A percentile compares a stretch with the other conserved stretches of the same genome.
phyloP scores from a whole-genome alignment of 2,888 invertebrate genomes.

The Habrosyne pyritoides region DNA sequence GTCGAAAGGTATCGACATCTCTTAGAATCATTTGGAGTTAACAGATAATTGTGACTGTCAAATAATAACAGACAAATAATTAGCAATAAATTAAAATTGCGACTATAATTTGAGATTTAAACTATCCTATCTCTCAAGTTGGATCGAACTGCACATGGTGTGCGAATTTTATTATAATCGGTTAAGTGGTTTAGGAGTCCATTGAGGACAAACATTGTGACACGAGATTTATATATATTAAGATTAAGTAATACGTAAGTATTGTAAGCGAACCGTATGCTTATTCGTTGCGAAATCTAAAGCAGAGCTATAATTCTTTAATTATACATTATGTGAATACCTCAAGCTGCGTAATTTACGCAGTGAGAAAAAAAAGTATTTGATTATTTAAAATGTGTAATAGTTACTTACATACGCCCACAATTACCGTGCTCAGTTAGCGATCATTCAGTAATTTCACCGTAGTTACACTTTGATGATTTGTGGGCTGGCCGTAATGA shows the following conservation, averaged over 20 bases:
- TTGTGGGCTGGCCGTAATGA: not conserved
- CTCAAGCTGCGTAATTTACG: not conserved
- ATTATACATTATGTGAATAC: conserved; percentile 5
- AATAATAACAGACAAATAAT: too few species aligned
- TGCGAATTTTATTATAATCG: too few species aligned
- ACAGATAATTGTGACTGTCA: too few species aligned
- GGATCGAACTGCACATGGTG: too few species aligned
- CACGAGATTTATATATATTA: not conserved
- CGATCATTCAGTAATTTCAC: conserved; percentile 1
- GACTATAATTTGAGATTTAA: too few species aligned
- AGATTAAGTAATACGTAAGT: not conserved
- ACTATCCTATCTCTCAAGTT: too few species aligned
- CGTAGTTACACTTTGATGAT: conserved; percentile 2
- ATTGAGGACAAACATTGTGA: too few species aligned
- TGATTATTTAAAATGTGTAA: conserved; percentile 9
- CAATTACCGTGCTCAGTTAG: conserved; percentile 6
- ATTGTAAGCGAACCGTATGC: not conserved
- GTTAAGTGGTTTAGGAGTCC: too few species aligned
- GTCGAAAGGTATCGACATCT: too few species aligned
- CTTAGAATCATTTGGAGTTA: too few species aligned
- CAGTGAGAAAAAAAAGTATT: conserved; percentile 1
- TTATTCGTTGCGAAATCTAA: conserved; percentile 9
- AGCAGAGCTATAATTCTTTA: not conserved
- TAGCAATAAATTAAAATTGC: too few species aligned
- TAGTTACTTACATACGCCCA: conserved; percentile 12